phyloP scores from a whole-genome alignment of 2,113 vertebrate genomes.

The Zingel zingel region DNA sequence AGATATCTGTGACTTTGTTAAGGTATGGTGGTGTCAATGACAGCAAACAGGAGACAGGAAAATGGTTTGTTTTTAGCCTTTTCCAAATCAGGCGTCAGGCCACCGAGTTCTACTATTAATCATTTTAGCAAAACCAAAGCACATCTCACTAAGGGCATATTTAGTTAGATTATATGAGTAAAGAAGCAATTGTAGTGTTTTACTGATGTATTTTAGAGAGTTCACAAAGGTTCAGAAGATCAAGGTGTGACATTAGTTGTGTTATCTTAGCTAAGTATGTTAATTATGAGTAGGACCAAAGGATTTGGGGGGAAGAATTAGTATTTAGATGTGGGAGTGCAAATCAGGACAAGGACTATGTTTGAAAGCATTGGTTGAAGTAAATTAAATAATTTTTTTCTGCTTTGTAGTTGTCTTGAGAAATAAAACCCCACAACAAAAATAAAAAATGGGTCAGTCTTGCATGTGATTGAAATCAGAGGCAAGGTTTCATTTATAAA shows the following conservation, averaged over 20 bases:
- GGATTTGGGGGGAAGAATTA: not conserved
- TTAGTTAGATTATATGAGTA: not conserved
- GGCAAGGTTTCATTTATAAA: no score
- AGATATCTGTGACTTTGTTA: constrained; percentile 86
- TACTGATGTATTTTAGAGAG: not conserved
- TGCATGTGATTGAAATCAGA: no score
- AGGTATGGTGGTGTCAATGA: constrained; percentile 56
- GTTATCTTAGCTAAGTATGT: not conserved
- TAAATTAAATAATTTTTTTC: constrained; percentile 23
- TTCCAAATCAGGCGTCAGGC: constrained; percentile 19
- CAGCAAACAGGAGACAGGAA: constrained; percentile 9
- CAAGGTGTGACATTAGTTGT: not conserved
- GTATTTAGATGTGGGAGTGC: not conserved
- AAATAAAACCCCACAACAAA: constrained; percentile 27
- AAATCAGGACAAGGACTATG: not conserved
- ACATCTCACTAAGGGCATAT: constrained; percentile 5
- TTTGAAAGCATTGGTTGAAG: not conserved
- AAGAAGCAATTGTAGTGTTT: not conserved
- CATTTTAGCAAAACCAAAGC: constrained; percentile 12
- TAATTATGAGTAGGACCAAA: not conserved
- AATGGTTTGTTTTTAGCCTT: constrained; percentile 3
- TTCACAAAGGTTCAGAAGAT: not conserved
- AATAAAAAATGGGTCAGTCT: no score
- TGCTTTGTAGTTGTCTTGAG: constrained; percentile 22
- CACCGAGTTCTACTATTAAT: constrained; percentile 1